Evolutionary conservation across 2,888 invertebrate genomes (phyloP).

Genomic region (Ellobium chinense): DNA sequence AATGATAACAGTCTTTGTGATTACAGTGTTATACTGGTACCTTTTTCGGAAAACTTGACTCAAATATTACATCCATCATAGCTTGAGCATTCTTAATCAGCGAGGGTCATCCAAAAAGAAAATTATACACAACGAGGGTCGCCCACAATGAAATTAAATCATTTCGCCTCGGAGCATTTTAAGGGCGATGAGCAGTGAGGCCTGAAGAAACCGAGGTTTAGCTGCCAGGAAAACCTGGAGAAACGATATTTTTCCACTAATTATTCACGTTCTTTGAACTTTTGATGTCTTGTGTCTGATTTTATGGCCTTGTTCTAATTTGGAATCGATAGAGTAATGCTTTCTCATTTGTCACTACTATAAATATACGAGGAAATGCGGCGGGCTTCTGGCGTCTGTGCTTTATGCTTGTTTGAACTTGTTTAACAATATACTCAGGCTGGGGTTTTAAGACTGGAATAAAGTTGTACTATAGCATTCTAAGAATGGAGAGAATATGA

Average conservation of each 20-base stretch:
- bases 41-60: too few species aligned
- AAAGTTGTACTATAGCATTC: too few species aligned
- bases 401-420: background rate
- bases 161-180: background rate
- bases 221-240: background rate
- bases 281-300: constrained; percentile 23
- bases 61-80: constrained; percentile 24
- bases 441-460: too few species aligned
- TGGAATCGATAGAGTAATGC: constrained; percentile 12
- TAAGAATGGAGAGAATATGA: background rate
- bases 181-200: background rate
- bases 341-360: constrained; percentile 34
- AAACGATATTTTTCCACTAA: constrained; percentile 20
- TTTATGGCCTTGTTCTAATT: constrained; percentile 14
- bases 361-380: constrained; percentile 11
- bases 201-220: constrained; percentile 2
- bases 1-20: too few species aligned
- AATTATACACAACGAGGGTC: constrained; percentile 8
- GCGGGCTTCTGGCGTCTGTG: background rate
- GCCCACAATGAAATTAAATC: constrained; percentile 24
- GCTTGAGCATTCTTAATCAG: background rate
- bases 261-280: constrained; percentile 23
- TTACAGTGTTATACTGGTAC: too few species aligned
- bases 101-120: constrained; percentile 16
- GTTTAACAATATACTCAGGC: too few species aligned